Base-by-base conservation (phyloP, 2,888 invertebrate genomes). In the Tolmerus cingulatus region DNA sequence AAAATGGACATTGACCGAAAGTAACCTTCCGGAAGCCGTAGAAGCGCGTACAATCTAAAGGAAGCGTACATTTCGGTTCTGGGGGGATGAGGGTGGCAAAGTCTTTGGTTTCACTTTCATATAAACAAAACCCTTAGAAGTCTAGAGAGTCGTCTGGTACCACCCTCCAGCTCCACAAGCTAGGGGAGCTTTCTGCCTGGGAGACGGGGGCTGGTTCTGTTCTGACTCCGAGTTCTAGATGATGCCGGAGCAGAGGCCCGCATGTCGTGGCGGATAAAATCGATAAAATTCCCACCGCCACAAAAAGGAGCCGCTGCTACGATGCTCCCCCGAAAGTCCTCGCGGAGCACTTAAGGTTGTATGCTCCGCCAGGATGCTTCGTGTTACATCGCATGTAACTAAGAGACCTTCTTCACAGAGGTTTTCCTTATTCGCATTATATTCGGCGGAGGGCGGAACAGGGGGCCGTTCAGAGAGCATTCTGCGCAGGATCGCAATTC, bases 1-100 rank as follows among this genome's bases (percentile, higher is more conserved):
- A 82, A 76, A 51, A 86, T 86, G 76, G 86, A 76, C 86, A 86
- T 86, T 86, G 86, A 86, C 86, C 86, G 74, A 51, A 86, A 86
- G 51, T 76, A 86, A 86, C 86, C 86, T 86, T 51, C 76, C 82
- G 82, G 74, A 76, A 86, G 76, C 43, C 85, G 66, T 85, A 85
- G 43, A 27, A 57, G 57, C 57, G 55, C 82, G 82, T 37, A 82
- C 66, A 66, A 57, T 57, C 37, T 57, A 84, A 14, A 55, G 27
- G 23, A 79, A 79, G 27, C 51, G 51, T n/a, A 30, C 27, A 76
- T 51, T 79, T 76, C 37, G 16, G 76, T 37, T 14, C 30, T 79
- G 78, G 37, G 46, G 46, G 78, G 78, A 78, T 19, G 43, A 19
- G n/a, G 43, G 23, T 30, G 51, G 51, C 51, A 79, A 82, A 82